Conservation (phyloP, 2,113 vertebrate genomes). For the Carassius carassius region DNA sequence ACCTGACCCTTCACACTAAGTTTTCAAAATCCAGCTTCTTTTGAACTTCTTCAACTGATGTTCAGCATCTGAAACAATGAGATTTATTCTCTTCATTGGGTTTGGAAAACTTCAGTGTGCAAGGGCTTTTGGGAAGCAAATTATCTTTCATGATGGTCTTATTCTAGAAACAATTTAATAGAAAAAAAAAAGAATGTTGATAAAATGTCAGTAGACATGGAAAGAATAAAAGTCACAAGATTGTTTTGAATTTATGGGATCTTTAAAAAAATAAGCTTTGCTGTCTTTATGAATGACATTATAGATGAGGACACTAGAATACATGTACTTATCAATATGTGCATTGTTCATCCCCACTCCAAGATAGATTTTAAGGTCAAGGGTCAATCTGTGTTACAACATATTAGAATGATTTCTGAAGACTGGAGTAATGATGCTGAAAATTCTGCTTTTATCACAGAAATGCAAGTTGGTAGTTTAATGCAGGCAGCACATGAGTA, state of each 20-base stretch:
- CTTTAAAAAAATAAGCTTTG: background rate
- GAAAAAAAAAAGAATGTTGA: background rate
- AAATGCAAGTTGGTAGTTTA: no score
- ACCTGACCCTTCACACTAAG: slow-evolving; percentile 15
- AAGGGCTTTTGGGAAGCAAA: background rate
- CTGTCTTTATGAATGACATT: background rate
- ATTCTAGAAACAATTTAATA: background rate
- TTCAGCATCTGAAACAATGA: background rate
- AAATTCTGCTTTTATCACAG: no score
- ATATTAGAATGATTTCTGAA: background rate
- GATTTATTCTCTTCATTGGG: background rate
- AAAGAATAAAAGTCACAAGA: background rate
- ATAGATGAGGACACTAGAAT: background rate
- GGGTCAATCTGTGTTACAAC: slow-evolving; percentile 32
- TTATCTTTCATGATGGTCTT: background rate
- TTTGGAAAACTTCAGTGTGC: background rate
- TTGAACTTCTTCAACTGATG: background rate
- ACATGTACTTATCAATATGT: slow-evolving; percentile 38
- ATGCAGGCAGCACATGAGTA: no score
- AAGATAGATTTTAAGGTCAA: slow-evolving; percentile 33
- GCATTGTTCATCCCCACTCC: background rate
- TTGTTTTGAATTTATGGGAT: background rate
- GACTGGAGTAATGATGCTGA: no score
- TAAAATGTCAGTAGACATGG: background rate
- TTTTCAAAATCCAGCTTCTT: slow-evolving; percentile 15